These are phyloP conservation scores for Epinephelus cyanopodus DNA, from an alignment of 2,113 vertebrate species.

Conservation along the genomic window DNA sequence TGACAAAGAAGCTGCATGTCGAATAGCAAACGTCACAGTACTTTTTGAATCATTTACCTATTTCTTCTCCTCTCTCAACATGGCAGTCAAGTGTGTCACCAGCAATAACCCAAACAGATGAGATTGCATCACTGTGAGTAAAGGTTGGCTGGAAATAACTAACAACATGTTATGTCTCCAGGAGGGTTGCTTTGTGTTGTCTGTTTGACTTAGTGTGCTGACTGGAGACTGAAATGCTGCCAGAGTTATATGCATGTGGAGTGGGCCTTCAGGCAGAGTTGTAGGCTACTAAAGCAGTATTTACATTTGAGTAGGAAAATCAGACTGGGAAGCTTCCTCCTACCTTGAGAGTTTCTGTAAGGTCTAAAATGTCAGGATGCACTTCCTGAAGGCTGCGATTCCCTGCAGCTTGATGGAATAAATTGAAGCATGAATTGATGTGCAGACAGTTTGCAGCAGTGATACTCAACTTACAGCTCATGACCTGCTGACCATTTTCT, in stretches of 20 bases:
- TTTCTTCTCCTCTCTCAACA: neutral
- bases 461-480: too few relatives aligned
- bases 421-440: neutral
- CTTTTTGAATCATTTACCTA: slow-evolving; percentile 47
- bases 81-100: slow-evolving; percentile 21
- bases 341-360: neutral
- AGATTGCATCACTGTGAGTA: neutral
- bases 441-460: neutral
- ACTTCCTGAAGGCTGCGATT: slow-evolving; percentile 7
- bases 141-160: neutral
- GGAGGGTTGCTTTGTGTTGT: neutral
- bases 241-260: neutral
- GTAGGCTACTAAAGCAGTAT: neutral
- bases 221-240: neutral
- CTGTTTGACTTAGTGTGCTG: neutral
- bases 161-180: neutral
- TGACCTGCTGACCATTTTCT: too few relatives aligned
- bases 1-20: neutral
- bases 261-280: neutral
- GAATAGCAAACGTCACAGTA: neutral
- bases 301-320: slow-evolving; percentile 19
- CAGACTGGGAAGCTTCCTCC: too few relatives aligned
- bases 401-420: neutral
- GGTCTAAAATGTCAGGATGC: neutral
- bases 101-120: slow-evolving; percentile 8